These are phyloP conservation scores for Brachionus manjavacas DNA, from an alignment of 1,140 invertebrate genomes.

Conservation along the genomic window DNA sequence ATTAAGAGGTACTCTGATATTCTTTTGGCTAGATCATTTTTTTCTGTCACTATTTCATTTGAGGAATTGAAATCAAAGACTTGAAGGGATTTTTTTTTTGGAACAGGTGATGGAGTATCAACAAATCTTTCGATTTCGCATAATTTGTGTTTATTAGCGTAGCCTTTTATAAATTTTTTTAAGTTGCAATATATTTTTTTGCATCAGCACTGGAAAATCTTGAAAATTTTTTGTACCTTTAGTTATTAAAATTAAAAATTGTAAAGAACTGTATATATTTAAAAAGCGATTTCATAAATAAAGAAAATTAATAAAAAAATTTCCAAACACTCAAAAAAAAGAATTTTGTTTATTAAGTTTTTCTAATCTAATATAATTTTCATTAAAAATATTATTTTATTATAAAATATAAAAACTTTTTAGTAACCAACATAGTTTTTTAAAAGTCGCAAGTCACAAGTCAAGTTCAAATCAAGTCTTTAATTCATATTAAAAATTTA, in stretches of 20 bases:
- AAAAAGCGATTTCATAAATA: background rate
- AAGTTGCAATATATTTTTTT: background rate
- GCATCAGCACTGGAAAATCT: background rate
- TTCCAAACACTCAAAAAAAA: background rate
- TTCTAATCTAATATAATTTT: background rate
- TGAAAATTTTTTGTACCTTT: background rate
- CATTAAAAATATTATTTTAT: background rate
- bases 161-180: background rate
- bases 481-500: background rate
- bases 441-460: background rate
- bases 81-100: background rate
- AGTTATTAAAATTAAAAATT: background rate
- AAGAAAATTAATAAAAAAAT: background rate
- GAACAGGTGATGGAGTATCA: background rate
- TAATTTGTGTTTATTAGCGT: background rate
- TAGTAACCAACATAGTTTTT: background rate
- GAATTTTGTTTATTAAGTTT: background rate
- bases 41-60: background rate
- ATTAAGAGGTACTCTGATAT: background rate
- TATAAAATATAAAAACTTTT: background rate
- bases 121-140: background rate
- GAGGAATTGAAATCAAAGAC: background rate
- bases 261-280: background rate
- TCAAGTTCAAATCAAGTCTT: background rate
- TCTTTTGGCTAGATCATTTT: background rate